Evolutionary conservation across 2,888 invertebrate genomes (phyloP).

Genomic region (Hemistola chrysoprasaria): DNA sequence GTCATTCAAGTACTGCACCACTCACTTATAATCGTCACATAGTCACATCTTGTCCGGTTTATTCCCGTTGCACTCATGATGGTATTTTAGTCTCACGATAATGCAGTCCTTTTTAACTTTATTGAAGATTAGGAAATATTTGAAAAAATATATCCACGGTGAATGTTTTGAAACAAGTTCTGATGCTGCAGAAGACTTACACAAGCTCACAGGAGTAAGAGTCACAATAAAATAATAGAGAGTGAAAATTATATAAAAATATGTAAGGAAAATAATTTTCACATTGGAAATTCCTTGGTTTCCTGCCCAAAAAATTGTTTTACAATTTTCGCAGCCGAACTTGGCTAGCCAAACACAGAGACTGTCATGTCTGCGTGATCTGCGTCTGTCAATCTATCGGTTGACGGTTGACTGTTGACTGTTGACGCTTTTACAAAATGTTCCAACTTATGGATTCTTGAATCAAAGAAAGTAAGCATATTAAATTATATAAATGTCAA

Average conservation of each 20-base stretch:
- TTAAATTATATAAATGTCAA: too few relatives aligned
- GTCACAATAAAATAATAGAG: background rate
- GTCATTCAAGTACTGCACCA: constrained; percentile 66
- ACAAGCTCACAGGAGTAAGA: background rate
- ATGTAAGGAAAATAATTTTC: constrained; percentile 8
- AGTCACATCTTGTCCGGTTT: constrained; percentile 67
- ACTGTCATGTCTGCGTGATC: constrained; percentile 19
- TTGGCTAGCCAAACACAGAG: constrained; percentile 25
- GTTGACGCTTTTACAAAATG: too few relatives aligned
- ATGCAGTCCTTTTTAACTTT: constrained; percentile 19
- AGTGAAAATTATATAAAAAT: constrained; percentile 10
- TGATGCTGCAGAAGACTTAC: constrained; percentile 37
- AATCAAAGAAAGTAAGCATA: too few relatives aligned
- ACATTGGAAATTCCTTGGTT: constrained; percentile 15
- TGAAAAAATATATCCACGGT: constrained; percentile 40
- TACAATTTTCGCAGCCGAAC: constrained; percentile 23
- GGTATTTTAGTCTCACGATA: constrained; percentile 41
- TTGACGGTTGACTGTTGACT: constrained; percentile 14
- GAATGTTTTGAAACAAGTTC: constrained; percentile 65
- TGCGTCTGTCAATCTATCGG: constrained; percentile 12
- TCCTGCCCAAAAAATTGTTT: constrained; percentile 19
- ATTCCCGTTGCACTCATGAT: constrained; percentile 60
- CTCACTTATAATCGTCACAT: constrained; percentile 59
- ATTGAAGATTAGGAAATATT: constrained; percentile 31
- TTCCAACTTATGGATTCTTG: too few relatives aligned